phyloP scores from a whole-genome alignment of 2,888 invertebrate species.

The Stegophylla sp. region DNA sequence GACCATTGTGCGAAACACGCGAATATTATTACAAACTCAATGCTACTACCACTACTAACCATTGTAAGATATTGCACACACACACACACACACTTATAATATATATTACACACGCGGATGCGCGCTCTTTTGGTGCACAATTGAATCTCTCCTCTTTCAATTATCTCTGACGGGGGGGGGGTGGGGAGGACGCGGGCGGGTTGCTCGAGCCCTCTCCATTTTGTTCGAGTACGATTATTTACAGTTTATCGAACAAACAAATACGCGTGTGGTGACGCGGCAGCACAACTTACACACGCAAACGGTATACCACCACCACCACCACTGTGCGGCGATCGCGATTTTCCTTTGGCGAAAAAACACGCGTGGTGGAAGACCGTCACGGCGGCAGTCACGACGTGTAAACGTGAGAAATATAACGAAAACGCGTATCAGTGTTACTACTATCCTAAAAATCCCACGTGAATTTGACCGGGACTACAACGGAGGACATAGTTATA shows the following conservation, averaged over 20 bases:
- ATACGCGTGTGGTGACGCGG: constrained; percentile 6
- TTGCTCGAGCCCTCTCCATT: neutral
- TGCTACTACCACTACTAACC: neutral
- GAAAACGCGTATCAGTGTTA: too few relatives aligned
- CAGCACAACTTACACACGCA: neutral
- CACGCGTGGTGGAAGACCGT: neutral
- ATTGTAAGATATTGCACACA: neutral
- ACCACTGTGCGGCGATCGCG: neutral
- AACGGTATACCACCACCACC: too few relatives aligned
- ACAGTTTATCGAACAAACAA: constrained; percentile 50
- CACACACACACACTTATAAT: too few relatives aligned
- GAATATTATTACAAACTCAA: constrained; percentile 11
- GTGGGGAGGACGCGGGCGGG: too few relatives aligned
- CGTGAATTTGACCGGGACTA: too few relatives aligned
- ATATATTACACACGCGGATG: neutral
- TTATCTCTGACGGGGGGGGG: neutral
- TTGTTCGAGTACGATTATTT: constrained; percentile 5
- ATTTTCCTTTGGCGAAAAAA: neutral
- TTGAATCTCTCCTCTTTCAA: constrained; percentile 14
- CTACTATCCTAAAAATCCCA: too few relatives aligned
- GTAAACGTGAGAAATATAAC: too few relatives aligned
- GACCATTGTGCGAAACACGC: constrained; percentile 56
- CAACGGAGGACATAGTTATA: too few relatives aligned
- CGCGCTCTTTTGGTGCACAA: neutral
- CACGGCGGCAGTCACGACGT: neutral